Evolutionary conservation across 1,140 invertebrate genomes (phyloP), one percentile per base, ranked within the genome.

Genomic region (Philaenus spumarius): DNA sequence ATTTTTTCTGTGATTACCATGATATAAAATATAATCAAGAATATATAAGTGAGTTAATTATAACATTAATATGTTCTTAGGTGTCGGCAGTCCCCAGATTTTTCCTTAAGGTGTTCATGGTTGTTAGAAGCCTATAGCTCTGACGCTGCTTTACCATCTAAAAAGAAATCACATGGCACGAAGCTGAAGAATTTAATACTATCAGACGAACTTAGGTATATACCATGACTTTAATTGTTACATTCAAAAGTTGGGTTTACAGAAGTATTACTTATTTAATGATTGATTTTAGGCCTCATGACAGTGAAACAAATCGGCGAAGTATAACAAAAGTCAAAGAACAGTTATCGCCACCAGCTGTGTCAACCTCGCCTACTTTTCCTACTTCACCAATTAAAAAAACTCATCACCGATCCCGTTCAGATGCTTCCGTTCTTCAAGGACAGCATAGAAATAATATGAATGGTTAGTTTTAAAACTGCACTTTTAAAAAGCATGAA

Each of bases 61-160:
- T n/a, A n/a, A 30, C 59, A n/a, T 55, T 60, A 30, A 43, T 59
- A 59, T 59, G 61, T 65, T 73, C 74, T 6, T 69, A 92, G 95
- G 68, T 97, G 95, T 80, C 84, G 93, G 67, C 84, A 89, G 68
- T 93, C 90, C 64, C 90, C 91, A 53, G 93, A 97, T 76, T 98
- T 98, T 74, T 93, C 94, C 22, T 79, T 98, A 50, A 90, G 94
- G 72, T 89, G 95, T 73, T 89, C 92, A 62, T 98, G 95, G 95
- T 76, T 98, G 14, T 77, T 99, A 62, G 91, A 95, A 62, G 94
- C 96, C 4, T 98, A 95, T 69, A 89, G 89, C 65, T 84, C 87
- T 17, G 90, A 94, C 71, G 80, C 83, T 56, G 77, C 80, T 60
- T 74, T 85, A 58, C 81, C 83, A 55, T 83, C 82, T 53, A 83